A percentile compares a stretch with the other conserved stretches of the same genome.
Evolutionary conservation across 2,888 invertebrate species (phyloP).

Genomic region (Diaphora mendica): DNA sequence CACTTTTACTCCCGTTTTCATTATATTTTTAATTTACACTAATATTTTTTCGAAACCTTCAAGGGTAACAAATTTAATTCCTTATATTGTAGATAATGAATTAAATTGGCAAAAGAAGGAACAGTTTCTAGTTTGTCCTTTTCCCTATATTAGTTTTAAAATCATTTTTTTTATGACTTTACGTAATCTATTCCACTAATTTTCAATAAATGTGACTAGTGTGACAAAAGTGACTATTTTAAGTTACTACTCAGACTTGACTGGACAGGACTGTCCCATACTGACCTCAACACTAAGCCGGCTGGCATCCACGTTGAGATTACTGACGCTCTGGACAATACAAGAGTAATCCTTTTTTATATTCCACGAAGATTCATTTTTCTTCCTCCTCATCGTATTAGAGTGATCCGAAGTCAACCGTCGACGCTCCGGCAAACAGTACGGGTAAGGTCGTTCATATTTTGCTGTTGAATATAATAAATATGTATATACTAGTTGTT

Average conservation of each 20-base stretch:
- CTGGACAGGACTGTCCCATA: no score
- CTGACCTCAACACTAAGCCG: conserved; percentile 89
- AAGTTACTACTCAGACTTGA: background rate
- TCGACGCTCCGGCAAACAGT: conserved; percentile 80
- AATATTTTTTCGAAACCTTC: no score
- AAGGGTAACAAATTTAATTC: no score
- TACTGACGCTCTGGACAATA: conserved; percentile 89
- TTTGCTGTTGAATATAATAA: conserved; percentile 52
- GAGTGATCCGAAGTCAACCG: conserved; percentile 86
- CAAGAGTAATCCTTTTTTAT: conserved; percentile 90
- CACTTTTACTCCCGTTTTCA: no score
- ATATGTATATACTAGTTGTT: no score
- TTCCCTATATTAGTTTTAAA: background rate
- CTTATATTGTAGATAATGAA: no score
- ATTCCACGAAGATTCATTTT: conserved; percentile 90
- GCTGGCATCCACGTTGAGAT: conserved; percentile 92
- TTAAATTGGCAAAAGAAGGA: background rate
- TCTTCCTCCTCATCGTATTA: conserved; percentile 89
- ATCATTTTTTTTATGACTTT: background rate
- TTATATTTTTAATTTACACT: no score
- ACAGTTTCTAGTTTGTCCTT: background rate
- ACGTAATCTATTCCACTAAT: background rate
- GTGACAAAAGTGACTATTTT: background rate
- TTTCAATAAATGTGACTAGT: no score
- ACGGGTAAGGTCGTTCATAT: conserved; percentile 70